Percentiles rank a stretch among this genome's conserved stretches.
Evolutionary conservation across 2,888 invertebrate genomes (phyloP).

Genomic region (Polymixis flavicincta): DNA sequence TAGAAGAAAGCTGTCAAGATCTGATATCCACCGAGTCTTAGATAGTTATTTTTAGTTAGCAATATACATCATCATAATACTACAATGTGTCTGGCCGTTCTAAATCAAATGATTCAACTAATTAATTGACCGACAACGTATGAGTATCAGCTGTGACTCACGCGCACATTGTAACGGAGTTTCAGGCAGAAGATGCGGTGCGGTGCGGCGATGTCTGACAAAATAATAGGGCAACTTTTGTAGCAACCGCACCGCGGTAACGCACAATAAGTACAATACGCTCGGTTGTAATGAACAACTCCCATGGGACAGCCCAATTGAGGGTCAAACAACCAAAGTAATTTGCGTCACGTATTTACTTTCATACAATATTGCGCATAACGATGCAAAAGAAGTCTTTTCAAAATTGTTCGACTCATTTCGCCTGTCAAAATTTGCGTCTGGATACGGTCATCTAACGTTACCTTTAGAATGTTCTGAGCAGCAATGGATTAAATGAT

Average conservation of each 20-base stretch:
- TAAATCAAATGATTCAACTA: constrained; percentile 47
- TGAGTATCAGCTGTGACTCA: constrained; percentile 16
- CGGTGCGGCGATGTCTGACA: neutral
- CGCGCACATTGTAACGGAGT: constrained; percentile 9
- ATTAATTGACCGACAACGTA: constrained; percentile 32
- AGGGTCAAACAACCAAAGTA: neutral
- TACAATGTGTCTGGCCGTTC: constrained; percentile 11
- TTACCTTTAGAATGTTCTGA: neutral
- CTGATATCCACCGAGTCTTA: neutral
- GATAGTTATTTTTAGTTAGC: constrained; percentile 2
- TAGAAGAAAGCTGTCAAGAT: constrained; percentile 14
- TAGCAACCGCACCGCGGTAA: neutral
- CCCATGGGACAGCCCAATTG: neutral
- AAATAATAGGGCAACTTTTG: neutral
- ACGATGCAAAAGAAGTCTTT: neutral
- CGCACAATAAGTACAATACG: too few species aligned
- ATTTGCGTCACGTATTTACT: neutral
- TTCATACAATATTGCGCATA: neutral
- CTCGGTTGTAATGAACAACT: neutral
- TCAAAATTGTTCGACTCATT: neutral
- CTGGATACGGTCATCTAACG: neutral
- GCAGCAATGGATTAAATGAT: constrained; percentile 38
- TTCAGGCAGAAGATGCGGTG: neutral
- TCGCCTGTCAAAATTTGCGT: neutral
- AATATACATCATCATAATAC: constrained; percentile 28